These are phyloP conservation scores for Drosophila affinis DNA, from an alignment of 2,888 invertebrate species.

Conservation along the genomic window DNA sequence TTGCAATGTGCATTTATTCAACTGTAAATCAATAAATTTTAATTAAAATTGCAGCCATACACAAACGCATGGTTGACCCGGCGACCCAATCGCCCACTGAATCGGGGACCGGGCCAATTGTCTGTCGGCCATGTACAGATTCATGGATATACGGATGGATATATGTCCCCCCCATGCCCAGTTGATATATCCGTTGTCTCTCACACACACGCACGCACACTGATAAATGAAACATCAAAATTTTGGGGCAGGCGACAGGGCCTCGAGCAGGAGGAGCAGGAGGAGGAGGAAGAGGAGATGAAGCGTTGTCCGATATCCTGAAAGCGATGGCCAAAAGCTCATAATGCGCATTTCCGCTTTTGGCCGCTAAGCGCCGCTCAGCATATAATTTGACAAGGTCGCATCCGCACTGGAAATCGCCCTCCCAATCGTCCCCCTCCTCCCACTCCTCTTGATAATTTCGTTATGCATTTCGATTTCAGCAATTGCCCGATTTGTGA, in stretches of 20 bases:
- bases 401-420: constrained; percentile 12
- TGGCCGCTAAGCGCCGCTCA: constrained; percentile 61
- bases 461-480: constrained; percentile 74
- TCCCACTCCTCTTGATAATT: constrained; percentile 53
- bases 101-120: constrained; percentile 49
- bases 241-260: not conserved
- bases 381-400: constrained; percentile 76
- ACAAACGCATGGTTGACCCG: constrained; percentile 42
- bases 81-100: constrained; percentile 28
- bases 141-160: not conserved
- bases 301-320: not conserved
- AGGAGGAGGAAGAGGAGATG: not conserved
- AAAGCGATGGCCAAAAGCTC: constrained; percentile 53
- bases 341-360: constrained; percentile 75
- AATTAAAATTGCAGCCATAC: constrained; percentile 75
- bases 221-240: constrained; percentile 59
- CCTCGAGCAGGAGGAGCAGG: no score
- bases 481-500: constrained; percentile 58
- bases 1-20: constrained; percentile 71
- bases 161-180: not conserved
- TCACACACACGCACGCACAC: not conserved
- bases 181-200: not conserved
- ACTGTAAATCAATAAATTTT: constrained; percentile 80
- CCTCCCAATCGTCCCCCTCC: no score
- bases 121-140: constrained; percentile 1